Evolutionary conservation across 2,888 invertebrate genomes (phyloP).

Genomic region (Gymnoscelis rufifasciata): DNA sequence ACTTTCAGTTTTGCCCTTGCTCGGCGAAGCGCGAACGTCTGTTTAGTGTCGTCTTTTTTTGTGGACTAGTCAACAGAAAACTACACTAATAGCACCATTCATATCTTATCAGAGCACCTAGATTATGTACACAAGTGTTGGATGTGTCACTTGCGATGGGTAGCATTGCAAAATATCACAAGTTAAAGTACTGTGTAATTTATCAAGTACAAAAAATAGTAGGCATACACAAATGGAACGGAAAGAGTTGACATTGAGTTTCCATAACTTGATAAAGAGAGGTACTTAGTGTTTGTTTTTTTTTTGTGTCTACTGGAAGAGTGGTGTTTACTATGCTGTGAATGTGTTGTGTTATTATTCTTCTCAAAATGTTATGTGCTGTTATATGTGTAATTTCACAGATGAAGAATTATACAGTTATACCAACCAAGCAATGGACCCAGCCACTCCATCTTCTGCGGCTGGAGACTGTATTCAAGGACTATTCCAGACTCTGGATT

Average conservation of each 20-base stretch:
- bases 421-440: slow-evolving; percentile 72
- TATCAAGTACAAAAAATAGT: slow-evolving; percentile 37
- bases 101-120: slow-evolving; percentile 64
- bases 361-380: neutral
- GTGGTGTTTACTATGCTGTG: neutral
- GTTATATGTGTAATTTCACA: slow-evolving; percentile 27
- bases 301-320: slow-evolving; percentile 16
- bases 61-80: slow-evolving; percentile 24
- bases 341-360: too few relatives aligned
- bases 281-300: slow-evolving; percentile 47
- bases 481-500: slow-evolving; percentile 72
- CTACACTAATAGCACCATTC: slow-evolving; percentile 33
- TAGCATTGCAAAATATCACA: slow-evolving; percentile 60
- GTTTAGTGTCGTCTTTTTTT: slow-evolving; percentile 10
- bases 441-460: slow-evolving; percentile 55
- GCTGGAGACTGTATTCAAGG: slow-evolving; percentile 69
- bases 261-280: slow-evolving; percentile 73
- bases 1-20: slow-evolving; percentile 27
- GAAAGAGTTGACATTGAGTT: slow-evolving; percentile 69
- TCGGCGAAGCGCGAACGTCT: slow-evolving; percentile 26
- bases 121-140: slow-evolving; percentile 75
- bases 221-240: slow-evolving; percentile 61
- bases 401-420: slow-evolving; percentile 72
- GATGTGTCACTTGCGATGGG: slow-evolving; percentile 61
- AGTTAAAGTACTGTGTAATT: slow-evolving; percentile 42